Base-by-base conservation (phyloP, 2,797 vertebrate genomes). In the Peromyscus aztecus region DNA sequence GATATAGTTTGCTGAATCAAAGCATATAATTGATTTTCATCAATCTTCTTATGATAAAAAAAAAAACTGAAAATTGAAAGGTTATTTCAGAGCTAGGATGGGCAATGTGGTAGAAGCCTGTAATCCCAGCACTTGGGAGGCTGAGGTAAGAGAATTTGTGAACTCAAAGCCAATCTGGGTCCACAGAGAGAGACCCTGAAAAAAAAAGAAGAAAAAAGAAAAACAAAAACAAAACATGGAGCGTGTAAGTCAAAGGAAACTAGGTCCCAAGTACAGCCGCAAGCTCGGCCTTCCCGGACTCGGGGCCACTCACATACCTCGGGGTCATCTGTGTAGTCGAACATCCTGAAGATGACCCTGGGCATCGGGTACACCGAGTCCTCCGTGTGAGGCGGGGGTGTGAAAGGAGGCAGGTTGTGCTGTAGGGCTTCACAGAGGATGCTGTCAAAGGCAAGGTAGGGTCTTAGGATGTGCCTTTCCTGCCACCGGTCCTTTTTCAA, bases 291-390 rank as follows among this genome's bases (percentile, higher is more conserved):
- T 19, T 81, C 10, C 40, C 76, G 82, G 67, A 61, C 31, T 77
- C 7, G 16, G 0, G n/a, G 67, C 8, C 52, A 71, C 31, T 59
- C 12, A 95, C 94, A 0, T 97, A 99, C 99, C 99, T 99, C 99
- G 0, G 99, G 99, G 91, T 99, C 99, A 84, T 99, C 99, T 0
- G 99, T 99, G 98, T 99, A 99, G 98, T 99, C 99, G 86, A 99
- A 99, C 99, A 99, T 99, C 96, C 99, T 99, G 98, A 99, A 99
- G 97, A 99, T 98, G 87, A 99, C 99, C 34, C 98, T 98, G 46
- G 99, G 99, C 99, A 99, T 99, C 0, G 99, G 99, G 97, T 99
- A 99, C 43, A 99, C 96, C 0, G 99, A 99, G 43, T 99, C 99
- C 19, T 99, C 99, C 0, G 99, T 99, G 98, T 99, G 99, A 52